Percentiles rank a stretch among this genome's conserved stretches.
These are phyloP conservation scores for Caenorhabditis sulstoni DNA, from an alignment of 2,888 invertebrate genomes.

Conservation along the genomic window DNA sequence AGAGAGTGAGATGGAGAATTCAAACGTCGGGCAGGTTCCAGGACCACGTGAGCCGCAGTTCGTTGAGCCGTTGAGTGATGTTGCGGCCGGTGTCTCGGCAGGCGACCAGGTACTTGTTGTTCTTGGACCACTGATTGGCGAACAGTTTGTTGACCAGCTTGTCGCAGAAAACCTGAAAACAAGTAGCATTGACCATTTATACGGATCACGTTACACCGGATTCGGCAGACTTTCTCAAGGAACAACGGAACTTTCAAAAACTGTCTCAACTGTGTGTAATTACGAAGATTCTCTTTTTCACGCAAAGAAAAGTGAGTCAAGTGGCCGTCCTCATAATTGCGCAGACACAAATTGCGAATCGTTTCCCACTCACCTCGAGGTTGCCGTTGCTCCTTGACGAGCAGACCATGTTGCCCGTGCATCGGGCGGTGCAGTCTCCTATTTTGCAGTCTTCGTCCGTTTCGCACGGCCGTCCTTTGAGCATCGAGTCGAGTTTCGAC, in stretches of 20 bases:
- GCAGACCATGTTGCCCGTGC: conserved; percentile 73
- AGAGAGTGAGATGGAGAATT: conserved; percentile 7
- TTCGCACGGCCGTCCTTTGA: conserved; percentile 71
- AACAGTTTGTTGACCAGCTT: conserved; percentile 79
- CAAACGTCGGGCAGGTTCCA: conserved; percentile 79
- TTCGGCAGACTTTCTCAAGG: no score
- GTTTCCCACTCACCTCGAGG: conserved; percentile 74
- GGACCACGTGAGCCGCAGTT: conserved; percentile 78
- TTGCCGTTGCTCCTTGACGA: conserved; percentile 77
- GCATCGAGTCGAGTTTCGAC: conserved; percentile 71
- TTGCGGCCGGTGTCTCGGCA: conserved; percentile 76
- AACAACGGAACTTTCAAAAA: no score
- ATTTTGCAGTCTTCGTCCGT: conserved; percentile 78
- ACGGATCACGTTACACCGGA: no score
- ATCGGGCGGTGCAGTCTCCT: conserved; percentile 71
- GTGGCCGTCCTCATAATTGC: neutral
- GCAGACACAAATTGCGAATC: no score
- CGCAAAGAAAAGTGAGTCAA: neutral
- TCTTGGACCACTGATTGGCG: conserved; percentile 79
- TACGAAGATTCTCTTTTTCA: neutral
- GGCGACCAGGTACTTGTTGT: conserved; percentile 79
- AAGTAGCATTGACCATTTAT: neutral
- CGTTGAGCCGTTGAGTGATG: conserved; percentile 74
- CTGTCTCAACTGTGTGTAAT: neutral
- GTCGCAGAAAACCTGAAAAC: conserved; percentile 79